These are phyloP conservation scores for Poecilia wingei DNA, from an alignment of 2,797 vertebrate genomes.

Conservation along the genomic window DNA sequence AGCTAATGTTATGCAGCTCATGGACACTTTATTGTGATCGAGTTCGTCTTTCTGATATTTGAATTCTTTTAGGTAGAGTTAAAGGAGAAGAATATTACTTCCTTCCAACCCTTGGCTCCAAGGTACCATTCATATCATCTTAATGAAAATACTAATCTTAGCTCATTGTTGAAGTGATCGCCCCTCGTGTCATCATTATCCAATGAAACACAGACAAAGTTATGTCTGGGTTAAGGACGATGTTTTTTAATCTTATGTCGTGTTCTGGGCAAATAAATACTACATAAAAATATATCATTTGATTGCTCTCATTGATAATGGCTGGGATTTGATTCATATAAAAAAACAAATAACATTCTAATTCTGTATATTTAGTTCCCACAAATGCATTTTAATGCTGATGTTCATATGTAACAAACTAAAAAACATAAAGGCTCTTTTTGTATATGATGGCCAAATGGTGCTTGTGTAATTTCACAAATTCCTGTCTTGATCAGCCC, in stretches of 20 bases:
- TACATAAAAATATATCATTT: background rate
- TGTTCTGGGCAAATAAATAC: background rate
- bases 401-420: background rate
- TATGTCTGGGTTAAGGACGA: background rate
- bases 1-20: conserved; percentile 60
- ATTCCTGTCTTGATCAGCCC: background rate
- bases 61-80: conserved; percentile 34
- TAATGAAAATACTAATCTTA: conserved; percentile 42
- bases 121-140: conserved; percentile 32
- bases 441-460: background rate
- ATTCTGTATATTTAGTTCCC: background rate
- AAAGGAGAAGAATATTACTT: conserved; percentile 21
- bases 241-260: background rate
- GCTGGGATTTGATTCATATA: background rate
- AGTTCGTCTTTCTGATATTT: conserved; percentile 61
- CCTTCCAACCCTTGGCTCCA: conserved; percentile 17
- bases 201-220: too few relatives aligned
- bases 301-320: background rate
- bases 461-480: background rate
- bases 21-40: conserved; percentile 72
- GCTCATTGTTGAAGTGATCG: conserved; percentile 17
- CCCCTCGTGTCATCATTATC: background rate
- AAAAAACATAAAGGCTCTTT: background rate
- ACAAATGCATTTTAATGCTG: background rate
- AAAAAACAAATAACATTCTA: background rate